phyloP scores from a whole-genome alignment of 2,113 vertebrate genomes.

The Lycocorax pyrrhopterus region DNA sequence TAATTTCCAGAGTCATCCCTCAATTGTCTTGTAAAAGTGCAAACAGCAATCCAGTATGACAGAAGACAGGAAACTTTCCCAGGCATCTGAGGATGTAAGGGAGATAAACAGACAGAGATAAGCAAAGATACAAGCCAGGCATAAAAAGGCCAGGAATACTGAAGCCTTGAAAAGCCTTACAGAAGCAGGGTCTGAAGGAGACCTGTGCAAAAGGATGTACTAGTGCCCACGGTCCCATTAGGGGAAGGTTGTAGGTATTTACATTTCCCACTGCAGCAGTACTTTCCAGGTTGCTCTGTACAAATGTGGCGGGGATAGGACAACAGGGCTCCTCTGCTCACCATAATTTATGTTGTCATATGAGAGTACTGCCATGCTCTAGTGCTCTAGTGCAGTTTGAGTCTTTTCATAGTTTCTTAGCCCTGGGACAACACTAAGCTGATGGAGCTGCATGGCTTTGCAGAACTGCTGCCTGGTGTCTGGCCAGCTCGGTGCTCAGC shows the following conservation, averaged over 20 bases:
- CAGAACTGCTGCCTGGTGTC: background rate
- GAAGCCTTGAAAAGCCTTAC: background rate
- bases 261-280: background rate
- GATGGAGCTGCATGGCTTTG: background rate
- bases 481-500: background rate
- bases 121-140: background rate
- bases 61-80: background rate
- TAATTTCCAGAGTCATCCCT: background rate
- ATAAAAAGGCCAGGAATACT: background rate
- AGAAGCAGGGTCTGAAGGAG: background rate
- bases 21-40: background rate
- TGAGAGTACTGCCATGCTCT: background rate
- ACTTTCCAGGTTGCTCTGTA: background rate
- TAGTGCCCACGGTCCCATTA: background rate
- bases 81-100: background rate
- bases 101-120: background rate
- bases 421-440: background rate
- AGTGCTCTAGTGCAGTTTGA: background rate
- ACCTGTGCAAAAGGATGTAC: background rate
- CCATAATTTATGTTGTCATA: background rate
- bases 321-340: background rate
- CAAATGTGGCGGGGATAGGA: background rate
- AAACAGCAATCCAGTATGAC: background rate
- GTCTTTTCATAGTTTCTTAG: background rate
- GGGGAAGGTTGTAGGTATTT: background rate